Percentiles rank a stretch among this genome's conserved stretches.
These are phyloP conservation scores for Crocuta crocuta DNA, from an alignment of 2,113 vertebrate genomes.

Conservation along the genomic window DNA sequence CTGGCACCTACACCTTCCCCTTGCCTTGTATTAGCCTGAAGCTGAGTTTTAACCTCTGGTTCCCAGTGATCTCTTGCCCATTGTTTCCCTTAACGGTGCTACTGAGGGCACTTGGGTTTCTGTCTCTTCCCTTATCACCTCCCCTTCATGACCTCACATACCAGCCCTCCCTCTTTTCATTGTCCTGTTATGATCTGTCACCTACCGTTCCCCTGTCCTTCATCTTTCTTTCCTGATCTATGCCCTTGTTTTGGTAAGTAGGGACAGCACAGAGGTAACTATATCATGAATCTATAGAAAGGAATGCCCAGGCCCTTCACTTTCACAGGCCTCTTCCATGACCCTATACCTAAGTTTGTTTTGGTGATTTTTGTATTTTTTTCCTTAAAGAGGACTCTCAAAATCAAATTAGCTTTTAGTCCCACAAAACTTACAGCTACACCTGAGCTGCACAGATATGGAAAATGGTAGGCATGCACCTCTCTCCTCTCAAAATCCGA, in stretches of 20 bases:
- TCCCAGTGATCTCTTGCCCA: neutral
- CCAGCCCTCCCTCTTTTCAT: neutral
- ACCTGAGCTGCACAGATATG: neutral
- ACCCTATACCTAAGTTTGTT: neutral
- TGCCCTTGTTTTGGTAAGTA: neutral
- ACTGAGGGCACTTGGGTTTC: neutral
- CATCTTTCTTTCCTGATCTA: neutral
- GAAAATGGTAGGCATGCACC: neutral
- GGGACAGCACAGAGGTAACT: neutral
- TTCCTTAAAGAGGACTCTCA: neutral
- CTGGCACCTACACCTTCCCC: neutral
- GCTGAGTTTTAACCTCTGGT: neutral
- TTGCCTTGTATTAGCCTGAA: neutral
- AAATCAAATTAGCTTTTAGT: neutral
- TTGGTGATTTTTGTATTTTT: neutral
- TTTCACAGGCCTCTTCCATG: neutral
- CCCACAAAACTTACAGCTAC: neutral
- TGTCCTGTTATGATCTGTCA: neutral
- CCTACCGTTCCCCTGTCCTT: neutral
- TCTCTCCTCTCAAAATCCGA: neutral
- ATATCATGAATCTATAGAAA: neutral
- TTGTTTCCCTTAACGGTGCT: neutral
- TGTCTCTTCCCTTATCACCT: neutral
- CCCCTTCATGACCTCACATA: neutral
- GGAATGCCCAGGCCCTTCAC: neutral